Conservation (phyloP, 2,888 invertebrate species). For the Eremobia ochroleuca region DNA sequence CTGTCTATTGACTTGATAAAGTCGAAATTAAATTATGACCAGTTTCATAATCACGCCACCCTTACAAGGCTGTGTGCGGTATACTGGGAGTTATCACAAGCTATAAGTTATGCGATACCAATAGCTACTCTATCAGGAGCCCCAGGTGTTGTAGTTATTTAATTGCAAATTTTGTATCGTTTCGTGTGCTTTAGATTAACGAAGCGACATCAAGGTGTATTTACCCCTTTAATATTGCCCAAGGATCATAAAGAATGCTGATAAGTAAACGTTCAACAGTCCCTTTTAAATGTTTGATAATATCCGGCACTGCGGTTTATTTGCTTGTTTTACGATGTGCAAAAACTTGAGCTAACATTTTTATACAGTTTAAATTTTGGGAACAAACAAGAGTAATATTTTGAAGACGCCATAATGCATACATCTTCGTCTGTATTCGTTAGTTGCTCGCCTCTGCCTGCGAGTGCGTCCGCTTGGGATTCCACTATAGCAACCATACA, state of each 20-base stretch:
- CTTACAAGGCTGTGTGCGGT: constrained; percentile 47
- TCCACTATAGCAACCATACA: neutral
- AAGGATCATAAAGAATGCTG: constrained; percentile 54
- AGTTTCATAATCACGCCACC: constrained; percentile 64
- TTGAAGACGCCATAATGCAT: neutral
- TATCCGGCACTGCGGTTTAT: constrained; percentile 50
- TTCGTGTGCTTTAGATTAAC: constrained; percentile 53
- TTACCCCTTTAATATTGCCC: constrained; percentile 46
- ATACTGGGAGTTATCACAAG: constrained; percentile 50
- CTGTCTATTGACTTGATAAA: constrained; percentile 63
- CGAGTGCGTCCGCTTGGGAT: neutral
- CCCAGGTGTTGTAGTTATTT: constrained; percentile 48
- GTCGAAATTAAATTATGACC: constrained; percentile 67
- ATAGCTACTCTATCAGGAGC: constrained; percentile 45
- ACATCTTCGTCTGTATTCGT: neutral
- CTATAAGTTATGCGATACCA: constrained; percentile 62
- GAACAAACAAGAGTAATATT: constrained; percentile 24
- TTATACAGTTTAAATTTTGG: constrained; percentile 28
- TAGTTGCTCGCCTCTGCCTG: too few species aligned
- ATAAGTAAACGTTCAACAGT: constrained; percentile 55
- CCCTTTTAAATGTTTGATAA: constrained; percentile 59
- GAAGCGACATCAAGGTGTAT: constrained; percentile 55
- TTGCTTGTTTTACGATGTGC: constrained; percentile 53
- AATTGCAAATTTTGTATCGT: constrained; percentile 59
- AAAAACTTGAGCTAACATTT: constrained; percentile 40